Conservation (phyloP, 2,113 vertebrate species). For the Upupa epops region DNA sequence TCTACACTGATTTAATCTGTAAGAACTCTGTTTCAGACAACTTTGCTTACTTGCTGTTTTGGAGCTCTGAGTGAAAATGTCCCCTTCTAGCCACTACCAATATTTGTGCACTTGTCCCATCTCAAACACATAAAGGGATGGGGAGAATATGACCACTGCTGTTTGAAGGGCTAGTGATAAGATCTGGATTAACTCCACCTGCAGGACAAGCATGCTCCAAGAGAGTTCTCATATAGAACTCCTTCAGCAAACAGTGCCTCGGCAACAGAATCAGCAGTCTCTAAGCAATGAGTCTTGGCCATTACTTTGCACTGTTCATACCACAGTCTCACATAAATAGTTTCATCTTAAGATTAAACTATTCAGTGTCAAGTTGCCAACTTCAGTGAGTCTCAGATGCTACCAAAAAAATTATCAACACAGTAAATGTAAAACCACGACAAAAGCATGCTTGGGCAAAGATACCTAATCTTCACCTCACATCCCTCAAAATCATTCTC, state of each 20-base stretch:
- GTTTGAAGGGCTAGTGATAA: fast-evolving
- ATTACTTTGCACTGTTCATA: background rate
- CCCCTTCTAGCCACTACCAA: background rate
- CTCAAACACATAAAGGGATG: background rate
- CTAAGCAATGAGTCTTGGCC: background rate
- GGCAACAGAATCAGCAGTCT: background rate
- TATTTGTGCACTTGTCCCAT: background rate
- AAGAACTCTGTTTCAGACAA: background rate
- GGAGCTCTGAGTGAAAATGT: background rate
- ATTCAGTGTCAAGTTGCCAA: background rate
- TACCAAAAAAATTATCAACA: background rate
- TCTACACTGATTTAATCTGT: background rate
- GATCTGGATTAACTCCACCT: background rate
- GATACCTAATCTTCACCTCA: background rate
- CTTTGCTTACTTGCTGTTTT: background rate
- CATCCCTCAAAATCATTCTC: background rate
- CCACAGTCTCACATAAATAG: background rate
- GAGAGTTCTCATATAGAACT: background rate
- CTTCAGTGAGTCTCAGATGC: background rate
- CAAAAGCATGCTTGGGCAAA: background rate
- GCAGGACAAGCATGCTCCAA: background rate
- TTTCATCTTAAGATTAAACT: background rate
- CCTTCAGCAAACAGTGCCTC: background rate
- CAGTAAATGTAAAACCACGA: background rate
- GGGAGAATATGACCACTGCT: background rate